phyloP scores from a whole-genome alignment of 2,113 vertebrate genomes.

The Grammomys surdaster region DNA sequence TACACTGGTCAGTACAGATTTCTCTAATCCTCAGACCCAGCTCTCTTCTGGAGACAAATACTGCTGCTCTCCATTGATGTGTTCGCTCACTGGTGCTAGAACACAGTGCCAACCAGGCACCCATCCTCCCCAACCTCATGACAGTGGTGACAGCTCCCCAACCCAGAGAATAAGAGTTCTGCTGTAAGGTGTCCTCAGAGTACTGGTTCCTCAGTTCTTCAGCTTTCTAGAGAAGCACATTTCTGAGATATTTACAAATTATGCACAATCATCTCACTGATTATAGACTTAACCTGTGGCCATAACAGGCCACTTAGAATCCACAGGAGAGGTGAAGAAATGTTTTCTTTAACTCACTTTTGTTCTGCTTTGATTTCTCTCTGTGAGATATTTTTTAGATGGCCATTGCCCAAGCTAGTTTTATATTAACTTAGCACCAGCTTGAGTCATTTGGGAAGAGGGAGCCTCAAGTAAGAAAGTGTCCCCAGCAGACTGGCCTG shows the following conservation, averaged over 20 bases:
- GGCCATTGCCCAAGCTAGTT: neutral
- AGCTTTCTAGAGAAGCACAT: neutral
- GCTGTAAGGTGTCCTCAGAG: too few species aligned
- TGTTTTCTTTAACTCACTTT: neutral
- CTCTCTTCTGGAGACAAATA: neutral
- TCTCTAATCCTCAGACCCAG: neutral
- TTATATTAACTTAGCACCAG: neutral
- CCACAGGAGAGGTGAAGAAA: neutral
- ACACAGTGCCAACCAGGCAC: neutral
- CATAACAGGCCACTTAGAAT: neutral
- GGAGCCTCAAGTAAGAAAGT: neutral
- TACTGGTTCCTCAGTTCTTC: neutral
- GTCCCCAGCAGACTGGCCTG: neutral
- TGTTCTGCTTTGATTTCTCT: slow-evolving; percentile 24
- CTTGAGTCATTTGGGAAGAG: neutral
- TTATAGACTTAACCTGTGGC: neutral
- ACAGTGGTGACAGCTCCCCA: neutral
- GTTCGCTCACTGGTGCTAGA: neutral
- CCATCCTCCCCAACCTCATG: neutral
- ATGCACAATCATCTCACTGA: neutral
- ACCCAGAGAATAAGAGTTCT: neutral
- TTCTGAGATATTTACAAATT: neutral
- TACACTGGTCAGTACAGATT: neutral
- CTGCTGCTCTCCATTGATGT: neutral
- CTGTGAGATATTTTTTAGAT: neutral